Base-by-base conservation (phyloP, 1,140 invertebrate species). In the Platyura marginata region DNA sequence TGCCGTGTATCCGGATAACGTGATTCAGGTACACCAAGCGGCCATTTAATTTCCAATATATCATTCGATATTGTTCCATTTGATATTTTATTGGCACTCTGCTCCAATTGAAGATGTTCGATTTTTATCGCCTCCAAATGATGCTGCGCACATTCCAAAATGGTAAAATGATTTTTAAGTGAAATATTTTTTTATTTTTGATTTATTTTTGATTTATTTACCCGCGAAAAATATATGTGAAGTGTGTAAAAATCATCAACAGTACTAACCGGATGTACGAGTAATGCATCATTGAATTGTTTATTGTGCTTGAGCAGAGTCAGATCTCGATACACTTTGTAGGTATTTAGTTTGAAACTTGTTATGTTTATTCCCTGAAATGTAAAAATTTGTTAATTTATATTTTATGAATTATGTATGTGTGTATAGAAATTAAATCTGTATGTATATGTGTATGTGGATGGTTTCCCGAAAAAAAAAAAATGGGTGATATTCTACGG, bases 1-100 rank as follows among this genome's bases (percentile, higher is more conserved):
- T 91, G 93, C 44, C 90, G 73, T 48, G 72, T 77, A 16, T 68
- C 64, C 6, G 84, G 77, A 45, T 71, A 72, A 46, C 72, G 75
- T 2, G 68, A 68, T 22, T 69, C 64, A 23, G 75, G 71, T 53
- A 79, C 75, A n/a, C 88, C 88, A 44, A 82, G 58, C 1, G 88
- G 89, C 88, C 88, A 93, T 1, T 68, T 67, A 39, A 64, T 51
- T 53, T 70, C 65, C 33, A 63, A 55, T 46, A 65, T 62, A 37
- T 65, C 62, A 35, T 62, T 49, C 2, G 71, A 70, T 19, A 64
- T 66, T 42, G 51, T 54, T 22, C 59, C 57, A 21, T 62, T 62
- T 37, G 58, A 57, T 46, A 56, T 62, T 42, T 49, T 48, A 43
- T 56, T 54, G 16, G 55, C 53, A 45, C 53, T 59, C 19, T 66